phyloP scores from a whole-genome alignment of 1,140 invertebrate genomes.

The Drosophila pruinosa region DNA sequence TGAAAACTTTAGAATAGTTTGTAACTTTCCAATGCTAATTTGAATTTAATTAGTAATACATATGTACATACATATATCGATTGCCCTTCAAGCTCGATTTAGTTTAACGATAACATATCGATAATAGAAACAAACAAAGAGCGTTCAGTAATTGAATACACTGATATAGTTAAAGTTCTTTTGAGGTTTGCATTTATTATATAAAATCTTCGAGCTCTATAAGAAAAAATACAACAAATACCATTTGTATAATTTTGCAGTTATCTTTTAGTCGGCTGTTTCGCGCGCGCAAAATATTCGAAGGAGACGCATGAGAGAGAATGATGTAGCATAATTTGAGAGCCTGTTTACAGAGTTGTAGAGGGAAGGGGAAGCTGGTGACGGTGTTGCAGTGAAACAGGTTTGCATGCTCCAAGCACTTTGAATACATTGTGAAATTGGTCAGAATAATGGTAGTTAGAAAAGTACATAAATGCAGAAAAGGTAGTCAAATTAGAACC shows the following conservation, averaged over 20 bases:
- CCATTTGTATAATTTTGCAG: not conserved
- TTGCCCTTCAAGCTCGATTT: not conserved
- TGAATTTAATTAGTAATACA: not conserved
- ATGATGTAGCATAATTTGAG: conserved; percentile 33
- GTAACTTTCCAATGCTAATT: not conserved
- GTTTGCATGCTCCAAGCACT: conserved; percentile 40
- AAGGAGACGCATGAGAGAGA: conserved; percentile 11
- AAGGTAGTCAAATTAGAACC: not conserved
- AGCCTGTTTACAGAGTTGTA: conserved; percentile 43
- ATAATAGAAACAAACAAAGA: not conserved
- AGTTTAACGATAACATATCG: not conserved
- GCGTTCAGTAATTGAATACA: not conserved
- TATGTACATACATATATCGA: too few relatives aligned
- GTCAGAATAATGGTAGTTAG: conserved; percentile 3
- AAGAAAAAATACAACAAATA: not conserved
- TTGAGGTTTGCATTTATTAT: not conserved
- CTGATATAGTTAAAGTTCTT: not conserved
- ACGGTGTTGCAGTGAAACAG: conserved; percentile 22
- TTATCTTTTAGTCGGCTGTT: conserved; percentile 13
- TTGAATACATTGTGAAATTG: conserved; percentile 62
- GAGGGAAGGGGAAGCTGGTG: conserved; percentile 6
- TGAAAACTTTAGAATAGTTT: not conserved
- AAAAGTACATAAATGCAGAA: not conserved
- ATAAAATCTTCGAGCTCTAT: not conserved
- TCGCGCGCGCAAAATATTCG: conserved; percentile 40